Evolutionary conservation across 2,888 invertebrate species (phyloP).

Genomic region (Xylota sylvarum): DNA sequence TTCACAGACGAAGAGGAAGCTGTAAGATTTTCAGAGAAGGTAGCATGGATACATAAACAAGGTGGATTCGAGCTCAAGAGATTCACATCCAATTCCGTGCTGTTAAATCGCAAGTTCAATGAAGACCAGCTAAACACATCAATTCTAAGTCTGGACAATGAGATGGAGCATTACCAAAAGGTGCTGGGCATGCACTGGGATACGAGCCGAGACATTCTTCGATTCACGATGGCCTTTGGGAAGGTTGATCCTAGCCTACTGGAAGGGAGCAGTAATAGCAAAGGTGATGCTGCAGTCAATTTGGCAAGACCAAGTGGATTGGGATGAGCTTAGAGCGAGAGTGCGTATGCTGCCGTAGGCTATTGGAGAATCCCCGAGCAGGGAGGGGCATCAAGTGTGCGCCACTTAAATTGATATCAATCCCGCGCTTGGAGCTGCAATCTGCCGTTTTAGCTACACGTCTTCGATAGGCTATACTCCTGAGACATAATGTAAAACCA

Average conservation of each 20-base stretch:
- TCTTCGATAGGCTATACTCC: background rate
- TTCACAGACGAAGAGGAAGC: no score
- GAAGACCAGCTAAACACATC: background rate
- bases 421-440: background rate
- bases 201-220: slow-evolving; percentile 14
- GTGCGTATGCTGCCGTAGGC: background rate
- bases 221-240: slow-evolving; percentile 51
- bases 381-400: background rate
- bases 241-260: slow-evolving; percentile 45
- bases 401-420: background rate
- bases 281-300: no score
- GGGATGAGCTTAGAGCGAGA: background rate
- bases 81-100: slow-evolving; percentile 15
- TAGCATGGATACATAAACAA: slow-evolving; percentile 14
- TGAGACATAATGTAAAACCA: no score
- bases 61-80: slow-evolving; percentile 6
- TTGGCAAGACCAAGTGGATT: background rate
- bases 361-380: background rate
- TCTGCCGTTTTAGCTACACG: background rate
- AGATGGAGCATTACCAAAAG: slow-evolving; percentile 1
- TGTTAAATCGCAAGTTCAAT: background rate
- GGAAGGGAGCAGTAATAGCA: slow-evolving; percentile 3
- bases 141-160: background rate
- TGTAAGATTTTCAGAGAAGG: background rate
- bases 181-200: slow-evolving; percentile 66